These are phyloP conservation scores for Karalla daura DNA, from an alignment of 2,797 vertebrate genomes.

Conservation along the genomic window DNA sequence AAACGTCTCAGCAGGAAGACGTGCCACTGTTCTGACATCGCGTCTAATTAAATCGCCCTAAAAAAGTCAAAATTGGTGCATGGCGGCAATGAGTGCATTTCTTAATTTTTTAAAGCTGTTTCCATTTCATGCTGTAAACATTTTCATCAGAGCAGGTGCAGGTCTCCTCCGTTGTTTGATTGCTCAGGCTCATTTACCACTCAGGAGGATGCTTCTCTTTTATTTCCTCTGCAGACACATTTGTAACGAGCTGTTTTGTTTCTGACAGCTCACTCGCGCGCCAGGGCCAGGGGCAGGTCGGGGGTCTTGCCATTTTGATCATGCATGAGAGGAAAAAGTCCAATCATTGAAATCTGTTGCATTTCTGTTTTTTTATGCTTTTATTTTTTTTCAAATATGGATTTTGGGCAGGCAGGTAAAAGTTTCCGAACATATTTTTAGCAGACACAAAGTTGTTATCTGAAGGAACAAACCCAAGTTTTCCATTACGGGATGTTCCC, in stretches of 20 bases:
- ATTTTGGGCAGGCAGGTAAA: neutral
- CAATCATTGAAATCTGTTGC: neutral
- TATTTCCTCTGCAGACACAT: conserved; percentile 46
- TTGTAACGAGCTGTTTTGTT: conserved; percentile 48
- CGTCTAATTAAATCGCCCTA: conserved; percentile 35
- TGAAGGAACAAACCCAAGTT: neutral
- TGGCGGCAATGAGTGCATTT: conserved; percentile 42
- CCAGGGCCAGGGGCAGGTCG: too few relatives aligned
- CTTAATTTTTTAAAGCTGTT: conserved; percentile 23
- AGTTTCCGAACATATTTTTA: neutral
- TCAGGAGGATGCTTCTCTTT: conserved; percentile 31
- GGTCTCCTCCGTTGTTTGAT: too few relatives aligned
- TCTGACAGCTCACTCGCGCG: conserved; percentile 35
- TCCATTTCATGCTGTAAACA: conserved; percentile 9
- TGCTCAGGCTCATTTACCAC: conserved; percentile 55
- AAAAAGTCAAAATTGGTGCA: conserved; percentile 29
- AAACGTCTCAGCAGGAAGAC: conserved; percentile 47
- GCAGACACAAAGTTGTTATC: conserved; percentile 4
- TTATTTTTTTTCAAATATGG: neutral
- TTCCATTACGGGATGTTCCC: conserved; percentile 18
- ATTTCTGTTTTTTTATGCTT: neutral
- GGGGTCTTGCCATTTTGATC: conserved; percentile 22
- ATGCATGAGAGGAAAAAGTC: neutral
- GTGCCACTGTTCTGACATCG: conserved; percentile 36
- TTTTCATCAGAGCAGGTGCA: too few relatives aligned